phyloP scores from a whole-genome alignment of 2,113 vertebrate species.

The Smithornis capensis region DNA sequence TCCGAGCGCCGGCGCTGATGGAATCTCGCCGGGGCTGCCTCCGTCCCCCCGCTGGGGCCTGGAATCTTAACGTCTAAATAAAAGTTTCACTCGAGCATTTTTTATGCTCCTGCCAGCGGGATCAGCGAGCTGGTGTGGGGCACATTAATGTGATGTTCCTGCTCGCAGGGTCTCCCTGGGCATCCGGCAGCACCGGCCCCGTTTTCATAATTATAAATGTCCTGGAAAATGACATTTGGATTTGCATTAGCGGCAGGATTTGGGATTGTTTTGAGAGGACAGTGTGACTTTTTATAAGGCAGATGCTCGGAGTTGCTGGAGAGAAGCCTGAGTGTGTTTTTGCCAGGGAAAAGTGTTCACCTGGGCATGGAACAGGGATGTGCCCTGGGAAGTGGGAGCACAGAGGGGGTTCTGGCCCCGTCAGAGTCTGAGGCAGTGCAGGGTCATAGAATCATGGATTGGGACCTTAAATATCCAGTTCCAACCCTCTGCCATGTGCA shows the following conservation, averaged over 20 bases:
- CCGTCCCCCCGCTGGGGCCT: slow-evolving; percentile 75
- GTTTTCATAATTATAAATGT: slow-evolving; percentile 68
- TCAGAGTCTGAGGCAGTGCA: no score
- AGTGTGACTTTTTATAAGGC: background rate
- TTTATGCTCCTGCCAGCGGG: slow-evolving; percentile 78
- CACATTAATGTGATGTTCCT: slow-evolving; percentile 78
- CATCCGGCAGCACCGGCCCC: slow-evolving; percentile 45
- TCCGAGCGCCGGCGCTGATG: slow-evolving; percentile 73
- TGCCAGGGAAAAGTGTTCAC: background rate
- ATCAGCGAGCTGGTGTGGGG: slow-evolving; percentile 71
- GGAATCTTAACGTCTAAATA: slow-evolving; percentile 77
- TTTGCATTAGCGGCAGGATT: slow-evolving; percentile 59
- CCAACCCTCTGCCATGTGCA: background rate
- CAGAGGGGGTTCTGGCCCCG: background rate
- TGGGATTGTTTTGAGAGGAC: background rate
- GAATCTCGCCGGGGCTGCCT: slow-evolving; percentile 74
- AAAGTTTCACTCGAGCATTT: slow-evolving; percentile 80
- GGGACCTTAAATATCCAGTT: background rate
- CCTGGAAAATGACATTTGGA: slow-evolving; percentile 71
- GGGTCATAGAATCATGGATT: background rate
- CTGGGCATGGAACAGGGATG: background rate
- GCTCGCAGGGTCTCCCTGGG: slow-evolving; percentile 55
- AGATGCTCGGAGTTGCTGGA: background rate
- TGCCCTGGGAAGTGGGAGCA: background rate
- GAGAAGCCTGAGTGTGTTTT: background rate